These are phyloP conservation scores for Ylistrum balloti DNA, from an alignment of 1,140 invertebrate genomes.

Conservation along the genomic window DNA sequence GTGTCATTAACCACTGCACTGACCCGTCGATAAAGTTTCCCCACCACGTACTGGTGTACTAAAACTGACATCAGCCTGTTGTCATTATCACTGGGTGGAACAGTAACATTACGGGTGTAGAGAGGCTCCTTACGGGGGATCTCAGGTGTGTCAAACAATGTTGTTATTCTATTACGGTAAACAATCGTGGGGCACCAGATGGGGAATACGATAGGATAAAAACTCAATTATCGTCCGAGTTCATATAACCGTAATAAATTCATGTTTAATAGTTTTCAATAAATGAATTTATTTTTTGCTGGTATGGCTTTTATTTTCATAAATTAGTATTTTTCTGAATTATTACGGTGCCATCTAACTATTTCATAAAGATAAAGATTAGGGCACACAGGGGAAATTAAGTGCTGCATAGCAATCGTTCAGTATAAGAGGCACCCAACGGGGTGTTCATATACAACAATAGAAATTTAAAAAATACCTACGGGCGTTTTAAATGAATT, in stretches of 20 bases:
- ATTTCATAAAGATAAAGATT: no score
- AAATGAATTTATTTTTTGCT: no score
- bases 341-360: no score
- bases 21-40: neutral
- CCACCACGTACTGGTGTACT: neutral
- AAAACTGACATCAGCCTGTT: neutral
- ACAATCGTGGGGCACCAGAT: neutral
- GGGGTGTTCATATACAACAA: neutral
- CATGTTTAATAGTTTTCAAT: no score
- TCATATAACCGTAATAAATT: no score
- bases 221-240: no score
- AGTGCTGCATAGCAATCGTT: neutral
- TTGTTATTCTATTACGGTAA: neutral
- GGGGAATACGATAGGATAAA: neutral
- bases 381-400: no score
- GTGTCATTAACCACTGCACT: neutral
- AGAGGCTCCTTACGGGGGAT: neutral
- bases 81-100: slow-evolving; percentile 1
- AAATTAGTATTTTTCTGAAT: no score
- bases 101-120: slow-evolving; percentile 8
- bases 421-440: neutral
- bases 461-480: neutral
- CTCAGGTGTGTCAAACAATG: slow-evolving; percentile 36
- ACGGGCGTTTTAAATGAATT: neutral
- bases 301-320: no score